Evolutionary conservation across 2,888 invertebrate genomes (phyloP).

Genomic region (Apamea monoglypha): DNA sequence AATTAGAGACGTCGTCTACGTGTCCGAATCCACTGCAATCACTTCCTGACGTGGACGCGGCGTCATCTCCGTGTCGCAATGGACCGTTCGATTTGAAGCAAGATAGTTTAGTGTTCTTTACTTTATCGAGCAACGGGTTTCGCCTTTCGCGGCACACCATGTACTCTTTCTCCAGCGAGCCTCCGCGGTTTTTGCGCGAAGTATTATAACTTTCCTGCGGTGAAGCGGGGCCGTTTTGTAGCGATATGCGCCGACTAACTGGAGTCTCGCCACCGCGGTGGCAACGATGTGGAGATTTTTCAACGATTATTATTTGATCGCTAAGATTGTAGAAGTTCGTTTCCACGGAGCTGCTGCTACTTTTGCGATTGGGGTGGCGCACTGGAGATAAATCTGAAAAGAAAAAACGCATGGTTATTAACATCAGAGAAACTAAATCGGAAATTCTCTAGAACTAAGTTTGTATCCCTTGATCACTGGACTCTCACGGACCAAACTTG

Average conservation of each 20-base stretch:
- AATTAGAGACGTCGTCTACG: slow-evolving; percentile 82
- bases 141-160: slow-evolving; percentile 91
- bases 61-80: slow-evolving; percentile 86
- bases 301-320: slow-evolving; percentile 91
- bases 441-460: not conserved
- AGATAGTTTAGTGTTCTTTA: slow-evolving; percentile 93
- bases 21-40: slow-evolving; percentile 89
- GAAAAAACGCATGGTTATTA: slow-evolving; percentile 36
- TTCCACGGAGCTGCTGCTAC: slow-evolving; percentile 91
- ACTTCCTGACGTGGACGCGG: slow-evolving; percentile 88
- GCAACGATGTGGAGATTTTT: slow-evolving; percentile 89
- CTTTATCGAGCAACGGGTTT: slow-evolving; percentile 93
- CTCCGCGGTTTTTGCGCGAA: slow-evolving; percentile 87
- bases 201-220: slow-evolving; percentile 88
- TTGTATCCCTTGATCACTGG: not conserved
- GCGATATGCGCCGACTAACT: slow-evolving; percentile 84
- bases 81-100: slow-evolving; percentile 92
- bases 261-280: slow-evolving; percentile 83
- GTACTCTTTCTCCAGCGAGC: slow-evolving; percentile 90
- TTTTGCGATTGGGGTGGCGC: slow-evolving; percentile 91
- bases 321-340: slow-evolving; percentile 92
- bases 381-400: slow-evolving; percentile 92
- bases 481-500: slow-evolving; percentile 3
- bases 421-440: not conserved
- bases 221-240: slow-evolving; percentile 84